Conservation (phyloP, 2,797 vertebrate species). For the Leptoclinus maculatus region DNA sequence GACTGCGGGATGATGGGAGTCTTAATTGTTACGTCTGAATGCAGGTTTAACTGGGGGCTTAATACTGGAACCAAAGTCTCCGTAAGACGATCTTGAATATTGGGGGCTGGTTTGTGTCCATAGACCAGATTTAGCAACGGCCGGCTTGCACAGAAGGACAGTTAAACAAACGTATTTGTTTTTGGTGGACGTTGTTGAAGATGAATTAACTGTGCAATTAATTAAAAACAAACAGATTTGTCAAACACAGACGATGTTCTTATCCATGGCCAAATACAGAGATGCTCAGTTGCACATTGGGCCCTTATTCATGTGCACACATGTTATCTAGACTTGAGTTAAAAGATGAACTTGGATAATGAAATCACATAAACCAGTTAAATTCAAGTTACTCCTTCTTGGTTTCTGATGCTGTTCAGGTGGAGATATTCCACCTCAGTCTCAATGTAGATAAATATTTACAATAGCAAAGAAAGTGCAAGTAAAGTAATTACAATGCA, state of each 20-base stretch:
- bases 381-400: neutral
- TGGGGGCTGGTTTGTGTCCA: neutral
- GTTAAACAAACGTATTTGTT: neutral
- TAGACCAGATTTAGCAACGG: neutral
- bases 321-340: neutral
- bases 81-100: neutral
- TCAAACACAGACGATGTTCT: neutral
- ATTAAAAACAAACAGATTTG: neutral
- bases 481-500: neutral
- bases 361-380: neutral
- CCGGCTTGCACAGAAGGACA: neutral
- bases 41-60: conserved; percentile 27
- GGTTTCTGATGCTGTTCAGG: neutral
- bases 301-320: neutral
- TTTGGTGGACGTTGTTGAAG: neutral
- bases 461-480: neutral
- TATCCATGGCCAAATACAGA: neutral
- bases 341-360: neutral
- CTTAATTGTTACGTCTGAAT: conserved; percentile 31
- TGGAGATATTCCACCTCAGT: neutral
- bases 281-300: neutral
- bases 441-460: neutral
- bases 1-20: conserved; percentile 26
- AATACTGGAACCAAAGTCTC: conserved; percentile 10
- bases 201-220: neutral